These are phyloP conservation scores for Megamerina dolium DNA, from an alignment of 2,888 invertebrate genomes.

Conservation along the genomic window DNA sequence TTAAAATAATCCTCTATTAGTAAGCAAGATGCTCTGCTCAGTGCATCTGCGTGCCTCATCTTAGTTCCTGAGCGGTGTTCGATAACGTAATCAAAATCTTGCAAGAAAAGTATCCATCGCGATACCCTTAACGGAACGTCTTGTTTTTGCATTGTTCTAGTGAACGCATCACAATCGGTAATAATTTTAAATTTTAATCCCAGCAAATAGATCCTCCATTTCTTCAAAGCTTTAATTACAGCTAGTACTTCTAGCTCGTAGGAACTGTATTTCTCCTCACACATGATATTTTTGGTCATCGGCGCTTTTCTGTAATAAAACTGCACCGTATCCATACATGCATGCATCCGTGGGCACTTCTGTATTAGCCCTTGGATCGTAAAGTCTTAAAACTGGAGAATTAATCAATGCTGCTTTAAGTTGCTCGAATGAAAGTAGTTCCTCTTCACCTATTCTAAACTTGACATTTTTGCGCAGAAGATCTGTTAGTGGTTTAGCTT, in stretches of 20 bases:
- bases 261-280: too few relatives aligned
- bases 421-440: constrained; percentile 8
- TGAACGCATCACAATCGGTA: constrained; percentile 17
- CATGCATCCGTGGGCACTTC: constrained; percentile 16
- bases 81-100: too few relatives aligned
- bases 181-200: constrained; percentile 13
- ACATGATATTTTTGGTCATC: constrained; percentile 14
- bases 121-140: constrained; percentile 14
- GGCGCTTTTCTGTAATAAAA: constrained; percentile 11
- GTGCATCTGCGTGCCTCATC: too few relatives aligned
- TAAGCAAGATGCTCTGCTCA: too few relatives aligned
- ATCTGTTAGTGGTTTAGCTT: constrained; percentile 38
- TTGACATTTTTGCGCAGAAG: constrained; percentile 13
- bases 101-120: too few relatives aligned
- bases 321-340: constrained; percentile 15
- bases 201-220: too few relatives aligned
- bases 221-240: too few relatives aligned
- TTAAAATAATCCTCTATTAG: too few relatives aligned
- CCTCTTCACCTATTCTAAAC: constrained; percentile 14
- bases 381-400: constrained; percentile 17
- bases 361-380: constrained; percentile 4
- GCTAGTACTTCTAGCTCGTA: too few relatives aligned
- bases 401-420: constrained; percentile 13
- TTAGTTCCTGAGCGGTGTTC: too few relatives aligned
- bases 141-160: constrained; percentile 14